Conservation (phyloP, 2,113 vertebrate genomes). For the Rhea pennata region DNA sequence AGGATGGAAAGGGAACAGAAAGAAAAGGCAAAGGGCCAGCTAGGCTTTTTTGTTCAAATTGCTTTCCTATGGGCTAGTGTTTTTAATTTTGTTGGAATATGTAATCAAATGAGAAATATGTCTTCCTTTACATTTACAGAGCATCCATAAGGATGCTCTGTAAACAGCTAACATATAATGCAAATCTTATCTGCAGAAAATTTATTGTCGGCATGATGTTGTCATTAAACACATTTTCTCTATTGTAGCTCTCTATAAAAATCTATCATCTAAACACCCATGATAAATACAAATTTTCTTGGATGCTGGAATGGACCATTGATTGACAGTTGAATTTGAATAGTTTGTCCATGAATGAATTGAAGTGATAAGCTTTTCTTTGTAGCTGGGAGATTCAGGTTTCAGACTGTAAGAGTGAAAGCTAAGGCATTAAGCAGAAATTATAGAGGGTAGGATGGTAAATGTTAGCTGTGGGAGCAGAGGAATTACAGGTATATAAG, state of each 20-base stretch:
- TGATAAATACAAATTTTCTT: not conserved
- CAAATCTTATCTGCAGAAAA: slow-evolving; percentile 35
- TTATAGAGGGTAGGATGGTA: not conserved
- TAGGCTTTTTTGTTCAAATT: not conserved
- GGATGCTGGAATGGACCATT: not conserved
- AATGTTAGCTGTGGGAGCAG: not conserved
- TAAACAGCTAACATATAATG: slow-evolving; percentile 27
- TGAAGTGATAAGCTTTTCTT: slow-evolving; percentile 54
- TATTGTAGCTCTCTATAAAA: slow-evolving; percentile 6
- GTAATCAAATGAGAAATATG: not conserved
- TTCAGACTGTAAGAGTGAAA: not conserved
- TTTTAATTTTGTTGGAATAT: not conserved
- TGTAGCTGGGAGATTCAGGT: not conserved
- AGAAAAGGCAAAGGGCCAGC: not conserved
- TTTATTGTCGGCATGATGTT: not conserved
- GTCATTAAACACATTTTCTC: not conserved
- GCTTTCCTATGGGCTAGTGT: not conserved
- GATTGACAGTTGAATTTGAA: slow-evolving; percentile 24
- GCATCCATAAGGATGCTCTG: not conserved
- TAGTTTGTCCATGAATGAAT: not conserved
- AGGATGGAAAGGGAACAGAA: not conserved
- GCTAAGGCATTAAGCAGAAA: not conserved
- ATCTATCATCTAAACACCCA: not conserved
- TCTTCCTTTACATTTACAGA: not conserved
- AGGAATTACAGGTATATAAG: not conserved